Conservation (phyloP, 1,140 invertebrate species). For the Trigoniulus corallinus region DNA sequence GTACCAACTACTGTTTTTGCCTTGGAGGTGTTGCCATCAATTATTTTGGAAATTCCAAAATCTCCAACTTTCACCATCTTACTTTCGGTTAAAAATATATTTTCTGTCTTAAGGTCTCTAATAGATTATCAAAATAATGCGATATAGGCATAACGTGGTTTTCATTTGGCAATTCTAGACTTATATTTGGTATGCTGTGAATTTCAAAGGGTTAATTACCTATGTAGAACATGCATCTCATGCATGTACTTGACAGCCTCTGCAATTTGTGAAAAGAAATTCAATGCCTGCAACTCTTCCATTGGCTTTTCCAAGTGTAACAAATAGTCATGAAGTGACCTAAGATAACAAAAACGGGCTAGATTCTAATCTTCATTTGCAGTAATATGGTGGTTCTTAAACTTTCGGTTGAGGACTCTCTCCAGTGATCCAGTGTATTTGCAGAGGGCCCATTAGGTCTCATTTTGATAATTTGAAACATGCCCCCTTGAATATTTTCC, state of each 20-base stretch:
- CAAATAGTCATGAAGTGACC: constrained; percentile 48
- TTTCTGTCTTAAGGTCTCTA: constrained; percentile 59
- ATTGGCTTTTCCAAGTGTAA: constrained; percentile 30
- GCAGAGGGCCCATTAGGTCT: no score
- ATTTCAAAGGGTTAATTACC: constrained; percentile 25
- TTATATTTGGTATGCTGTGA: not conserved
- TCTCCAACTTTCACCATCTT: constrained; percentile 51
- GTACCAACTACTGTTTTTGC: constrained; percentile 62
- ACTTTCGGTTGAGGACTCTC: no score
- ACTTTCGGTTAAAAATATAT: constrained; percentile 54
- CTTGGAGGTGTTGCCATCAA: constrained; percentile 43
- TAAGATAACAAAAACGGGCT: no score
- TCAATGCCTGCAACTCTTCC: constrained; percentile 43
- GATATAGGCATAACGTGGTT: not conserved
- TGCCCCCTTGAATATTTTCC: no score
- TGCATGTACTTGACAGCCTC: constrained; percentile 53
- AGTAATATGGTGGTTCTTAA: no score
- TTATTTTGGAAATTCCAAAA: constrained; percentile 64
- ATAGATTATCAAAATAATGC: not conserved
- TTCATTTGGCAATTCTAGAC: not conserved
- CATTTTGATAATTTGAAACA: no score
- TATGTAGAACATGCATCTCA: constrained; percentile 50
- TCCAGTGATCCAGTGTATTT: no score
- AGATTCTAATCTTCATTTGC: no score
- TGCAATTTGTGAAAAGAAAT: constrained; percentile 49